Conservation (phyloP, 2,113 vertebrate species). For the Fregata magnificens region DNA sequence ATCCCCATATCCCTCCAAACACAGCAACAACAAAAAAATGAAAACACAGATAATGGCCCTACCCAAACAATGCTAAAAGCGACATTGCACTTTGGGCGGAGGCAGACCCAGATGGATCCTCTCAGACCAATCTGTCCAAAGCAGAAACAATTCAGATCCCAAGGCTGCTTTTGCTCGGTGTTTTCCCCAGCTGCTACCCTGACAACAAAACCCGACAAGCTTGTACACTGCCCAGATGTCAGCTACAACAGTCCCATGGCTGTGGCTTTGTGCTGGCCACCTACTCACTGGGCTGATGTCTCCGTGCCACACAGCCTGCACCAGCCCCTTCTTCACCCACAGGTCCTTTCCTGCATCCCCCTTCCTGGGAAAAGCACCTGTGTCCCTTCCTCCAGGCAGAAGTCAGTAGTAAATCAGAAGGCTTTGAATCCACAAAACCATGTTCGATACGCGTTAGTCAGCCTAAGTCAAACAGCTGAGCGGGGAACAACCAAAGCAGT, state of each 20-base stretch:
- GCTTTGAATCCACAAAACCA: not conserved
- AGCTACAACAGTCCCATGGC: not conserved
- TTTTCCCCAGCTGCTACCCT: conserved; percentile 63
- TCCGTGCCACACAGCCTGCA: not conserved
- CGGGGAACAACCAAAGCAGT: not conserved
- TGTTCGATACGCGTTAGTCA: rapidly evolving
- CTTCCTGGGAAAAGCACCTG: not conserved
- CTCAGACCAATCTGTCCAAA: not conserved
- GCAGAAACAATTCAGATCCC: conserved; percentile 39
- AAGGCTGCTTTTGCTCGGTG: not conserved
- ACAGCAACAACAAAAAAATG: not conserved
- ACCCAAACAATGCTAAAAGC: not conserved
- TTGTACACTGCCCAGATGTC: not conserved
- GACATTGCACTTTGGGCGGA: not conserved
- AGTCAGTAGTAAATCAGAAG: not conserved
- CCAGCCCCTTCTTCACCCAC: not conserved
- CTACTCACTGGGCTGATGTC: not conserved
- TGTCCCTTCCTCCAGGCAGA: not conserved
- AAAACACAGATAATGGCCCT: not conserved
- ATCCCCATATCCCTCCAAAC: not conserved
- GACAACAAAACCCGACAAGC: conserved; percentile 28
- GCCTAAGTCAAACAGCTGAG: not conserved
- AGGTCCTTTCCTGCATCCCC: not conserved
- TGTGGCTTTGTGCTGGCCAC: not conserved
- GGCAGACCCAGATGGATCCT: conserved; percentile 18